phyloP scores from a whole-genome alignment of 2,888 invertebrate species.

The Eueremaeus valkanovi region DNA sequence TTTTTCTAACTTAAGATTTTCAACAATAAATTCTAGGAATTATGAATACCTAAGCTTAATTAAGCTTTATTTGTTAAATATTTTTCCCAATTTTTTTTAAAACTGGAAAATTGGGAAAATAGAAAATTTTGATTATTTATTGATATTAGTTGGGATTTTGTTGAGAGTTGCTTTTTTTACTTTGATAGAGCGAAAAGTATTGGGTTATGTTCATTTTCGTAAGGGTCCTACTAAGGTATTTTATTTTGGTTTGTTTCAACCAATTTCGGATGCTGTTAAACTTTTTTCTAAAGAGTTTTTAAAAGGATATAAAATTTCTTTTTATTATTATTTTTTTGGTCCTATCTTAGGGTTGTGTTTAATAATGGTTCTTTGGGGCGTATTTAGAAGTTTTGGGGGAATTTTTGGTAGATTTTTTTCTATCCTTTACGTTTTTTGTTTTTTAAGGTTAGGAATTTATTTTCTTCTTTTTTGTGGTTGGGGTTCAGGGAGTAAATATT shows the following conservation, averaged over 20 bases:
- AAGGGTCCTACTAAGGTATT: constrained; percentile 70
- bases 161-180: constrained; percentile 67
- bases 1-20: neutral
- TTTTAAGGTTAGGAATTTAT: constrained; percentile 64
- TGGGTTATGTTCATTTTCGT: constrained; percentile 69
- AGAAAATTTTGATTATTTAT: constrained; percentile 52
- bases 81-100: neutral
- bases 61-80: too few species aligned
- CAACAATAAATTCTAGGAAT: too few species aligned
- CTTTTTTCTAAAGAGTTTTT: constrained; percentile 65
- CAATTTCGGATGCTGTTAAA: constrained; percentile 68
- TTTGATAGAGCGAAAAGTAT: constrained; percentile 66
- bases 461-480: constrained; percentile 63
- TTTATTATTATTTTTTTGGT: constrained; percentile 61
- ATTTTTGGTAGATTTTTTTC: constrained; percentile 60
- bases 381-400: constrained; percentile 60
- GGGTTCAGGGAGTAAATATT: constrained; percentile 68
- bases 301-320: constrained; percentile 61
- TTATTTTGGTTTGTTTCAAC: constrained; percentile 62
- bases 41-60: too few species aligned
- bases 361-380: constrained; percentile 60
- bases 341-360: constrained; percentile 61
- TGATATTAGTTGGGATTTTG: constrained; percentile 61
- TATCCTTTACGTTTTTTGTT: constrained; percentile 63
- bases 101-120: constrained; percentile 47